Conservation (phyloP, 35 echinoderm and acorn worm genomes). For the Acanthaster planci region DNA sequence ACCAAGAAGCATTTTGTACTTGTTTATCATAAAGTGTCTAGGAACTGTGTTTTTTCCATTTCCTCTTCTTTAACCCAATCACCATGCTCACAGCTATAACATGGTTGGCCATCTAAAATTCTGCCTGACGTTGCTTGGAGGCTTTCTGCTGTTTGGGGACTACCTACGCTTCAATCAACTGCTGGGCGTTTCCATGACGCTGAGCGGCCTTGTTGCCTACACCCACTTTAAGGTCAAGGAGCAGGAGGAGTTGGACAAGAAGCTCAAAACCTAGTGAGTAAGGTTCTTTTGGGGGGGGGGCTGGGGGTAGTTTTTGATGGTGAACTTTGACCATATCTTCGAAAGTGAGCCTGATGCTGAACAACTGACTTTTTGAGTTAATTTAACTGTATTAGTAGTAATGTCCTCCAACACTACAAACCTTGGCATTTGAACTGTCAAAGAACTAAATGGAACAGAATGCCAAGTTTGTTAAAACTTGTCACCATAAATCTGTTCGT, state of each 20-base stretch:
- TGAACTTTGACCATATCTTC: no score
- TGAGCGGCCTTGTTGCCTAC: conserved; percentile 79
- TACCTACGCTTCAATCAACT: conserved; percentile 67
- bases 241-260: conserved; percentile 45
- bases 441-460: no score
- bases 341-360: no score
- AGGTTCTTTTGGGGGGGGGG: no score
- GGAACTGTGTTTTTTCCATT: no score
- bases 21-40: neutral
- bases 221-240: conserved; percentile 91
- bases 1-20: neutral
- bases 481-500: no score
- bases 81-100: conserved; percentile 65
- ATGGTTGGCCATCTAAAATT: conserved; percentile 97
- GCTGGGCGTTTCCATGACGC: conserved; percentile 68
- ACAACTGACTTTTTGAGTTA: no score
- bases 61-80: conserved; percentile 35
- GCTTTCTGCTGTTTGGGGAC: conserved; percentile 82
- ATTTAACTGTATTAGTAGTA: no score
- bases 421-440: no score
- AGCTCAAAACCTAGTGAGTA: conserved; percentile 77
- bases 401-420: no score
- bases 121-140: conserved; percentile 81
- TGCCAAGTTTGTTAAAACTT: no score
- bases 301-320: no score